Evolutionary conservation across 2,888 invertebrate genomes (phyloP), one percentile per base, ranked within the genome.

Genomic region (Calliphora vomitoria): DNA sequence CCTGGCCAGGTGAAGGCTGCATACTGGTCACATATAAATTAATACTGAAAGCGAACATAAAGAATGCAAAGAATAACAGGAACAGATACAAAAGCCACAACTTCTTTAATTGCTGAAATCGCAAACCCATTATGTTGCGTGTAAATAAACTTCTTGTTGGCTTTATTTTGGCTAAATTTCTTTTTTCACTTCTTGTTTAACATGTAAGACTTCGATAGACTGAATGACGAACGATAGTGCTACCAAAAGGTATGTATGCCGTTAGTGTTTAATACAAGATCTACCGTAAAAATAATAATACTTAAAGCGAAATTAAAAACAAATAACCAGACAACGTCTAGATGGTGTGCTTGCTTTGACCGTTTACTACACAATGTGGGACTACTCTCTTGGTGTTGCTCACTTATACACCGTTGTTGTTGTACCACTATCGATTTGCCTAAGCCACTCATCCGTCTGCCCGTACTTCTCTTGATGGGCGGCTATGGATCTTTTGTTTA

Each of bases 1-100:
- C 89, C 79, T 82, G 88, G 41, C 76, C 85, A 79, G 55, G 74
- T 71, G 80, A 75, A 50, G 82, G 60, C 72, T 93, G 92, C 74
- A 93, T 89, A 89, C 93, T 93, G 88, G 93, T 90, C 86, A 93
- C 89, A 90, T 93, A 93, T 81, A 93, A 90, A 89, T 93, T 94
- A 82, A 93, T 93, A 90, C 93, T 93, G 83, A 93, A 90, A 62
- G 93, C 93, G 85, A 93, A 93, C 93, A 93, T 93, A 81, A 93
- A 93, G 90, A 94, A 94, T 80, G 94, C 92, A 89, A 93, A 93
- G 89, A 94, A 93, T 82, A 94, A 80, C 80, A 93, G 90, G 88
- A 93, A 94, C 76, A 93, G 89, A 88, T 93, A 93, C 64, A 94
- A 83, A 13, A 93, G 90, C 94, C 94, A 93, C 11, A 93, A 90